Evolutionary conservation across 2,888 invertebrate genomes (phyloP).

Genomic region (Baronia brevicornis): DNA sequence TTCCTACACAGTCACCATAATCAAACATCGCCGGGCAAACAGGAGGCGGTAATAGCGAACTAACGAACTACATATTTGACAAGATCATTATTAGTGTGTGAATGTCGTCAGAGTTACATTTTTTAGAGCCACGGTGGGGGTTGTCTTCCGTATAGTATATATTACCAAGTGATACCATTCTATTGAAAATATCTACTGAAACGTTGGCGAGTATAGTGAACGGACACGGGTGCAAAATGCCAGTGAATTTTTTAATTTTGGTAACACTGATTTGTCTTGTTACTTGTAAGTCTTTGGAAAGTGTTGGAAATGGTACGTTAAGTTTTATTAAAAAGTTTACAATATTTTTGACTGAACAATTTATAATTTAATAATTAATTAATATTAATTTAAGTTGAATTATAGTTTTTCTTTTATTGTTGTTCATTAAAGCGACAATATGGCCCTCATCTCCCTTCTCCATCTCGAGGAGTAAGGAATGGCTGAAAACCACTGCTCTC

Average conservation of each 20-base stretch:
- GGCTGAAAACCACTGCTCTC: too few species aligned
- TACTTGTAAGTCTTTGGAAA: conserved; percentile 32
- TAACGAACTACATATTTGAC: conserved; percentile 31
- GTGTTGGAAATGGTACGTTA: conserved; percentile 27
- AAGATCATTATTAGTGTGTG: conserved; percentile 26
- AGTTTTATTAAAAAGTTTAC: not conserved
- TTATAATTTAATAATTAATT: not conserved
- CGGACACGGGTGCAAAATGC: conserved; percentile 20
- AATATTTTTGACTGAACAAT: not conserved
- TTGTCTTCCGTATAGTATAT: conserved; percentile 14
- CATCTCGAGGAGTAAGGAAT: too few species aligned
- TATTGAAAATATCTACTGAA: too few species aligned
- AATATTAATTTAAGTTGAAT: too few species aligned
- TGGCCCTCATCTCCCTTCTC: too few species aligned
- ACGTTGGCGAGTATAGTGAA: conserved; percentile 1
- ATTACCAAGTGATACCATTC: too few species aligned
- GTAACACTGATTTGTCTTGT: conserved; percentile 26
- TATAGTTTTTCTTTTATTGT: too few species aligned
- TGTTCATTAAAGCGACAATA: too few species aligned
- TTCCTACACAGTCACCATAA: conserved; percentile 4
- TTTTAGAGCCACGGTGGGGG: conserved; percentile 16
- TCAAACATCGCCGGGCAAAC: conserved; percentile 9
- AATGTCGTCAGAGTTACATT: conserved; percentile 27
- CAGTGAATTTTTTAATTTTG: conserved; percentile 26
- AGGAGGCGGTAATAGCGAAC: conserved; percentile 22